These are phyloP conservation scores for Pediacus dermestoides DNA, from an alignment of 2,888 invertebrate species.

Conservation along the genomic window DNA sequence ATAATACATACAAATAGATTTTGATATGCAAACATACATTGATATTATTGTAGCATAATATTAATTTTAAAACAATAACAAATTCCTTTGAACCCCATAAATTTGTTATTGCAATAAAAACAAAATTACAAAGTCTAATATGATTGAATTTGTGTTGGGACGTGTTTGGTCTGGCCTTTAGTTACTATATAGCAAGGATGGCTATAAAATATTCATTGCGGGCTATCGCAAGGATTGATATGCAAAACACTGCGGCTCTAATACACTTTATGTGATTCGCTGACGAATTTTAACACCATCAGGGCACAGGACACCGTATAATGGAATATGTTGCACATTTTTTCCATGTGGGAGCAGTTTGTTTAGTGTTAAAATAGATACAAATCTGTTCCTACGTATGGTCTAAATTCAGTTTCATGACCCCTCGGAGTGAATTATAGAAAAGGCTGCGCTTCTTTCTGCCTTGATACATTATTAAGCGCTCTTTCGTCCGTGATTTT, in stretches of 20 bases:
- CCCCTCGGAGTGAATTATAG: no score
- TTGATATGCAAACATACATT: no score
- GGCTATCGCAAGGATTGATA: slow-evolving; percentile 21
- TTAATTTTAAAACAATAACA: slow-evolving; percentile 28
- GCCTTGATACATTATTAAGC: no score
- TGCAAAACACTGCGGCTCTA: slow-evolving; percentile 21
- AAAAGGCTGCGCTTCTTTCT: no score
- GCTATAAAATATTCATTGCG: slow-evolving; percentile 27
- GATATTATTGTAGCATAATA: no score
- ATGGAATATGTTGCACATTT: no score
- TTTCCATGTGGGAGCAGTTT: no score
- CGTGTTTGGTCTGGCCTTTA: slow-evolving; percentile 14
- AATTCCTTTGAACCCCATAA: slow-evolving; percentile 32
- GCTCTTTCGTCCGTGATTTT: no score
- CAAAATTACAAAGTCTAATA: slow-evolving; percentile 13
- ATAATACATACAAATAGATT: no score
- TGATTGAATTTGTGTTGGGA: slow-evolving; percentile 17
- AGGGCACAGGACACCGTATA: neutral
- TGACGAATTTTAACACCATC: slow-evolving; percentile 4
- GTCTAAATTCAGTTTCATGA: no score
- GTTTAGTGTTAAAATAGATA: no score
- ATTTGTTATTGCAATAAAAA: slow-evolving; percentile 14
- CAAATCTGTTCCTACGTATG: no score
- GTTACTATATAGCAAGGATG: slow-evolving; percentile 6
- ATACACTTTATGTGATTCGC: slow-evolving; percentile 12